Conservation (phyloP, 2,888 invertebrate species). For the Drosophila emarginata region DNA sequence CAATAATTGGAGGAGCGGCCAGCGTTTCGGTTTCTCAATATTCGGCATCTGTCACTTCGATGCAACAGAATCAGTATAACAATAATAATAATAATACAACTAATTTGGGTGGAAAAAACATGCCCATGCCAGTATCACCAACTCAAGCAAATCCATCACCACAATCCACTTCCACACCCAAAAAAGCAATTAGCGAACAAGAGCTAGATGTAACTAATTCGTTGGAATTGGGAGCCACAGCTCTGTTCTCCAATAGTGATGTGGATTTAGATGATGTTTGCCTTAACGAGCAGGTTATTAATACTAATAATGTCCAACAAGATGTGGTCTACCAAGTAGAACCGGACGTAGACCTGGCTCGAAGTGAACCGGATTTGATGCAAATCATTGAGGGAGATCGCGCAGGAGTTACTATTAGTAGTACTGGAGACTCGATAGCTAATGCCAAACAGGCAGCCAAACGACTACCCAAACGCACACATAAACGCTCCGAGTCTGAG, state of each 20-base stretch:
- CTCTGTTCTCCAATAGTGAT: conserved; percentile 93
- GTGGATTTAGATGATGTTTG: conserved; percentile 92
- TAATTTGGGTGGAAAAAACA: conserved; percentile 29
- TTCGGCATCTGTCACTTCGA: background rate
- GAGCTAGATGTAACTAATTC: conserved; percentile 80
- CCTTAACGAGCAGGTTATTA: conserved; percentile 88
- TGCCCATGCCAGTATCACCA: conserved; percentile 50
- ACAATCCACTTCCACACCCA: conserved; percentile 72
- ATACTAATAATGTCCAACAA: conserved; percentile 65
- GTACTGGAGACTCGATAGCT: conserved; percentile 38
- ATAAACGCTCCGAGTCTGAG: conserved; percentile 82
- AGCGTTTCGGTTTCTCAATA: conserved; percentile 8
- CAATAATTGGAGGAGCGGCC: conserved; percentile 54
- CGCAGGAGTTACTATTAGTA: conserved; percentile 23
- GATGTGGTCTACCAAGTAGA: conserved; percentile 33
- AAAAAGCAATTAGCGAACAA: conserved; percentile 58
- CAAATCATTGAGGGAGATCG: conserved; percentile 35
- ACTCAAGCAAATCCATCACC: conserved; percentile 2
- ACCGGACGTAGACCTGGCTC: conserved; percentile 78
- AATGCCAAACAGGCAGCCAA: conserved; percentile 53
- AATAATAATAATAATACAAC: conserved; percentile 44
- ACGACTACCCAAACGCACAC: conserved; percentile 74
- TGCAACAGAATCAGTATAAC: conserved; percentile 33
- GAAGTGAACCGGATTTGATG: conserved; percentile 81
- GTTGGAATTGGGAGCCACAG: conserved; percentile 86